Evolutionary conservation across 2,888 invertebrate species (phyloP).

Genomic region (Drosophila lacicola): DNA sequence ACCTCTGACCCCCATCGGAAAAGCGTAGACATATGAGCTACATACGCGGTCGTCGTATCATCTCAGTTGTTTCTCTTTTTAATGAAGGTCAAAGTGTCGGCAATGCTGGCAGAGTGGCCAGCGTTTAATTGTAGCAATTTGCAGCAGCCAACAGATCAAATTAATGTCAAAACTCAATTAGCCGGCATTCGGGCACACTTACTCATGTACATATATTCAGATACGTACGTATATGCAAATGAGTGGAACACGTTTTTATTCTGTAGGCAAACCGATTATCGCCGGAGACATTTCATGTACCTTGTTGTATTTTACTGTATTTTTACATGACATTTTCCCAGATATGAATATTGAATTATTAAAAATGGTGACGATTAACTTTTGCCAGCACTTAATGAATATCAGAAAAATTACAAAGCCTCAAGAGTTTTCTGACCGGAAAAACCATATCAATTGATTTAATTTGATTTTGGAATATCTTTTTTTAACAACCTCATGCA

Average conservation of each 20-base stretch:
- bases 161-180: conserved; percentile 79
- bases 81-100: conserved; percentile 69
- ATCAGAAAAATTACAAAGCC: not conserved
- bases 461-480: too few species aligned
- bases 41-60: conserved; percentile 36
- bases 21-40: conserved; percentile 19
- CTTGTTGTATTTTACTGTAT: not conserved
- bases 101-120: conserved; percentile 44
- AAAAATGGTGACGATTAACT: conserved; percentile 1
- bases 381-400: not conserved
- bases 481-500: too few species aligned
- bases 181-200: conserved; percentile 35
- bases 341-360: not conserved
- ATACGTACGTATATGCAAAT: conserved; percentile 6
- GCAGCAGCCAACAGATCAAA: conserved; percentile 64
- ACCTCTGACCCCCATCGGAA: conserved; percentile 34
- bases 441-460: conserved; percentile 1
- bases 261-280: conserved; percentile 17
- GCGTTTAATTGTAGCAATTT: conserved; percentile 73
- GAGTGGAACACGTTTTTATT: not conserved
- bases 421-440: not conserved
- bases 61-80: conserved; percentile 38
- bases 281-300: not conserved
- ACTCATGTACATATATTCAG: not conserved
- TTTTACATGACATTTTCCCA: not conserved